phyloP scores from a whole-genome alignment of 2,113 vertebrate genomes.

The Oreochromis spilurus region DNA sequence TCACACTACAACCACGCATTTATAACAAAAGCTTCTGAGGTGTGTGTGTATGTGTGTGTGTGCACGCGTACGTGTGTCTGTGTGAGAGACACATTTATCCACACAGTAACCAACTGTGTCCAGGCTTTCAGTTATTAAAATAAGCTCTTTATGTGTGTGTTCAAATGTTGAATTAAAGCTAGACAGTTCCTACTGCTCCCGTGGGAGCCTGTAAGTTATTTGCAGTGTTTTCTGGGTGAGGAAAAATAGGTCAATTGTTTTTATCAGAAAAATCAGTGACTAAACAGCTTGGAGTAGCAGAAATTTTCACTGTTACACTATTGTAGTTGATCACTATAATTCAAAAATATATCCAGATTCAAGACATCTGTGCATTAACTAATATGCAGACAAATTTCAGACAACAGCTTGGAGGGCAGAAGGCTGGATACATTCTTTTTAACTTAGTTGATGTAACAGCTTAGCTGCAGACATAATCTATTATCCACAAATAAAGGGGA shows the following conservation, averaged over 20 bases:
- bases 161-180: conserved; percentile 17
- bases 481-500: background rate
- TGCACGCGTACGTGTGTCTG: background rate
- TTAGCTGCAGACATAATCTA: background rate
- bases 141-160: background rate
- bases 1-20: conserved; percentile 3
- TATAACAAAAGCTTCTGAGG: conserved; percentile 22
- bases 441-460: background rate
- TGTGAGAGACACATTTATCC: background rate
- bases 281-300: background rate
- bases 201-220: conserved; percentile 11
- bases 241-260: conserved; percentile 26
- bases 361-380: background rate
- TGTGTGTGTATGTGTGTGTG: background rate
- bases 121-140: conserved; percentile 14
- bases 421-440: background rate
- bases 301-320: background rate
- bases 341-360: background rate
- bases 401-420: accelerated
- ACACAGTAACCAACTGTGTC: background rate
- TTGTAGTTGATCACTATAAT: background rate
- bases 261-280: background rate
- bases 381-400: background rate
- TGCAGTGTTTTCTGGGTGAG: conserved; percentile 13
- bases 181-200: background rate